Conservation (phyloP, 2,888 invertebrate genomes). For the Drepanosiphum platanoidis region DNA sequence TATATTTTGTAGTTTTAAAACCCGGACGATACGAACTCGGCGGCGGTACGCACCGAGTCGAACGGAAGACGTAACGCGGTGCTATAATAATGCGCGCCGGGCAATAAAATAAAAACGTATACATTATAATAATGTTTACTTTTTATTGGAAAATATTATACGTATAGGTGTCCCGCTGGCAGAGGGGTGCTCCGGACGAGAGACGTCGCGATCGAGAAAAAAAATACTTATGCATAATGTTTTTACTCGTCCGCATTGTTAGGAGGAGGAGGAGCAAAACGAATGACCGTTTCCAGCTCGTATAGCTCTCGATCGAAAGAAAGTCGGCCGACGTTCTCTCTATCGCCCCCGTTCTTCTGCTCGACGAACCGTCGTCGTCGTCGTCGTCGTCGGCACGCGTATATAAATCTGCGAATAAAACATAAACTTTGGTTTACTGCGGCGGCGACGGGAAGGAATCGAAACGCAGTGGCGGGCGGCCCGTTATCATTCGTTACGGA, state of each 20-base stretch:
- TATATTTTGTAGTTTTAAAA: slow-evolving; percentile 51
- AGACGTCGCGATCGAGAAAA: too few species aligned
- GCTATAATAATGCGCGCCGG: slow-evolving; percentile 31
- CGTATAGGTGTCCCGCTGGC: slow-evolving; percentile 24
- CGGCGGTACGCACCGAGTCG: slow-evolving; percentile 36
- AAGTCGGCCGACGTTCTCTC: background rate
- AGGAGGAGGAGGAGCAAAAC: background rate
- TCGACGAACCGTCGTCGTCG: slow-evolving; percentile 40
- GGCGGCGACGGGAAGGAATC: background rate
- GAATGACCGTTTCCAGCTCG: slow-evolving; percentile 31
- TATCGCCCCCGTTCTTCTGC: slow-evolving; percentile 10
- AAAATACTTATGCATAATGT: slow-evolving; percentile 35
- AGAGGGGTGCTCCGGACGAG: background rate
- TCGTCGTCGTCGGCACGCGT: slow-evolving; percentile 36
- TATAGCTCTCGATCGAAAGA: slow-evolving; percentile 2
- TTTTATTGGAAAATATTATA: slow-evolving; percentile 37
- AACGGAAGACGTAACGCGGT: too few species aligned
- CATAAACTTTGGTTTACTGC: slow-evolving; percentile 1
- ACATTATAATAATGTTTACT: slow-evolving; percentile 43
- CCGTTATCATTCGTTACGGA: too few species aligned
- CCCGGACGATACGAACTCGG: slow-evolving; percentile 14
- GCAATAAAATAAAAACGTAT: slow-evolving; percentile 32
- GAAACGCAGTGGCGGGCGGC: slow-evolving; percentile 14
- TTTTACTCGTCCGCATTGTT: slow-evolving; percentile 36
- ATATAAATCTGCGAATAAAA: slow-evolving; percentile 45